A percentile compares a stretch with the other conserved stretches of the same genome.
Evolutionary conservation across 2,113 vertebrate species (phyloP).

Genomic region (Kobus ellipsiprymnus): DNA sequence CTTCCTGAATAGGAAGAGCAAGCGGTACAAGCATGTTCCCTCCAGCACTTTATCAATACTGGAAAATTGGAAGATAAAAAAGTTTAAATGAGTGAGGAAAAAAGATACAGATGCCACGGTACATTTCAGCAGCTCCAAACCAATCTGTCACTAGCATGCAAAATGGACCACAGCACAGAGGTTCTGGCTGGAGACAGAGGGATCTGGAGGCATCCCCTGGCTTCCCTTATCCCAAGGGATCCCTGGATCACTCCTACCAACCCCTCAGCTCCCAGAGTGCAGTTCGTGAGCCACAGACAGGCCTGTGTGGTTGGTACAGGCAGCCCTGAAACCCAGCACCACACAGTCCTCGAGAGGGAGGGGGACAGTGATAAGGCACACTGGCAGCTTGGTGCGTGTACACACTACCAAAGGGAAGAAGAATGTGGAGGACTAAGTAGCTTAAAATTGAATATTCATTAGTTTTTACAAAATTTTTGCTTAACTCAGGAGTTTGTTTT

Average conservation of each 20-base stretch:
- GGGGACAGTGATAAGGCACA: neutral
- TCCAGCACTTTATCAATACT: too few species aligned
- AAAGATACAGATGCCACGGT: neutral
- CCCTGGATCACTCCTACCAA: neutral
- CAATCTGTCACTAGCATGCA: neutral
- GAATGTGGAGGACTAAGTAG: neutral
- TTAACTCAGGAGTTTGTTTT: neutral
- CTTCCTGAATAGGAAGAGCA: neutral
- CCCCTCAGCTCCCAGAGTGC: neutral
- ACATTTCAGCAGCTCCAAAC: neutral
- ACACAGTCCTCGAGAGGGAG: neutral
- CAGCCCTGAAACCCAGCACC: neutral
- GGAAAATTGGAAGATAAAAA: neutral
- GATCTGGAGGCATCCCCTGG: neutral
- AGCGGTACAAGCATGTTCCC: neutral
- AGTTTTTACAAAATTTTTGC: neutral
- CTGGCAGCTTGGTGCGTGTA: neutral
- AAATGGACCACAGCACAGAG: neutral
- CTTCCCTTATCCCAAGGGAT: neutral
- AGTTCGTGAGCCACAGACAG: rapidly evolving
- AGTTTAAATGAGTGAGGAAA: neutral
- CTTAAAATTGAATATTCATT: neutral
- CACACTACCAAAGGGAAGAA: neutral
- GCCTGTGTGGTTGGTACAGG: too few species aligned
- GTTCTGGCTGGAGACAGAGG: neutral